Evolutionary conservation across 2,113 vertebrate species (phyloP).

Genomic region (Eptesicus fuscus): DNA sequence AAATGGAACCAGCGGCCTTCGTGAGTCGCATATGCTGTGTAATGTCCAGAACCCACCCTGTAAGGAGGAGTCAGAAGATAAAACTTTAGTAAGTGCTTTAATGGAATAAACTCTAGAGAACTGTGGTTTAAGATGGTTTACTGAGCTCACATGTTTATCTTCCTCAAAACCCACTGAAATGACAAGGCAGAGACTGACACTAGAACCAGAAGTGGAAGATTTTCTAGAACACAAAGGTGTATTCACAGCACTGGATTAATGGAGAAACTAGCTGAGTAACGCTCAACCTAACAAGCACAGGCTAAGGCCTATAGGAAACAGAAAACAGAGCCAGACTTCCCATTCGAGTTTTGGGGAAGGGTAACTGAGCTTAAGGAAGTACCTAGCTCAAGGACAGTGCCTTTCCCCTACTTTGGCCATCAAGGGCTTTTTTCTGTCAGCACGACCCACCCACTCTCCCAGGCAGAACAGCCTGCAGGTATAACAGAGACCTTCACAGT

Average conservation of each 20-base stretch:
- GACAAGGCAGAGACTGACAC: not conserved
- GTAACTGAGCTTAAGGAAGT: not conserved
- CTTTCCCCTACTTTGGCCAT: not conserved
- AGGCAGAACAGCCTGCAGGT: not conserved
- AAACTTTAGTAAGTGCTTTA: not conserved
- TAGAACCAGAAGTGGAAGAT: not conserved
- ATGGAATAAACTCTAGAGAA: not conserved
- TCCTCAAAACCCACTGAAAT: not conserved
- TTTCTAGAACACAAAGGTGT: not conserved
- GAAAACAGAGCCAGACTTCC: not conserved
- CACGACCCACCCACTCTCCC: not conserved
- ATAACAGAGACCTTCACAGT: not conserved
- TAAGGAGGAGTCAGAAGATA: not conserved
- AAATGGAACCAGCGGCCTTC: slow-evolving; percentile 97
- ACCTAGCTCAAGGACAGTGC: not conserved
- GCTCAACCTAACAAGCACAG: not conserved
- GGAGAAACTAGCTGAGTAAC: not conserved
- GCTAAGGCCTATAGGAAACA: not conserved
- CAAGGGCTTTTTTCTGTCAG: not conserved
- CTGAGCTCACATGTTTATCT: not conserved
- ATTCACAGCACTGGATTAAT: not conserved
- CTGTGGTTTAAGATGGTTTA: not conserved
- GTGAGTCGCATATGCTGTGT: slow-evolving; percentile 93
- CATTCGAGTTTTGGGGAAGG: not conserved
- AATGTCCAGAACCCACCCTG: slow-evolving; percentile 97